A percentile compares a stretch with the other conserved stretches of the same genome.
Conservation (phyloP, 2,888 invertebrate genomes). For the Operophtera brumata region DNA sequence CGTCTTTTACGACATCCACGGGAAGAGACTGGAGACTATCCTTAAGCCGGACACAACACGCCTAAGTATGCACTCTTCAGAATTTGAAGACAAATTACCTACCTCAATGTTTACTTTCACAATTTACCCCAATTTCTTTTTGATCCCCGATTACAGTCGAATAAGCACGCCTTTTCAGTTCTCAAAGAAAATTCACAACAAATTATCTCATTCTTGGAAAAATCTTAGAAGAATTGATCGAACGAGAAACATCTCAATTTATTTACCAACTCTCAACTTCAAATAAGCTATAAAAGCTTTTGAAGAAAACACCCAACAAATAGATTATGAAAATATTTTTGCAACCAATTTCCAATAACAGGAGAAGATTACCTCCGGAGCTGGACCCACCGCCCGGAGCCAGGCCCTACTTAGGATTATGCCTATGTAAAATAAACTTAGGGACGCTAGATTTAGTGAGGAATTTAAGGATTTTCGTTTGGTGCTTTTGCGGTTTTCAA, state of each 20-base stretch:
- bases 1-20: too few relatives aligned
- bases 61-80: too few relatives aligned
- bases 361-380: constrained; percentile 9
- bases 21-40: too few relatives aligned
- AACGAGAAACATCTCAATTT: constrained; percentile 18
- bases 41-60: too few relatives aligned
- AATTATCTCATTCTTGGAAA: not conserved
- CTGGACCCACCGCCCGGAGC: not conserved
- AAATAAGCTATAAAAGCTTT: constrained; percentile 32
- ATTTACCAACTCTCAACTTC: constrained; percentile 25
- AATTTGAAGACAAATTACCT: too few relatives aligned
- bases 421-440: constrained; percentile 12
- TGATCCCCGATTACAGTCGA: not conserved
- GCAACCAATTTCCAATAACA: constrained; percentile 20
- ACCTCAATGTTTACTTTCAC: too few relatives aligned
- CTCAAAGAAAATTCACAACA: constrained; percentile 11
- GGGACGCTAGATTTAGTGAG: not conserved
- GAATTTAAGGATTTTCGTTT: not conserved
- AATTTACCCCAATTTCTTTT: not conserved
- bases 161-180: constrained; percentile 5
- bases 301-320: constrained; percentile 19
- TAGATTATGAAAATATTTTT: constrained; percentile 28
- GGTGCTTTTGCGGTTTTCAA: not conserved
- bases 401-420: constrained; percentile 12
- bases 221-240: constrained; percentile 15